phyloP scores from a whole-genome alignment of 2,888 invertebrate genomes.

The Myopa tessellatipennis region DNA sequence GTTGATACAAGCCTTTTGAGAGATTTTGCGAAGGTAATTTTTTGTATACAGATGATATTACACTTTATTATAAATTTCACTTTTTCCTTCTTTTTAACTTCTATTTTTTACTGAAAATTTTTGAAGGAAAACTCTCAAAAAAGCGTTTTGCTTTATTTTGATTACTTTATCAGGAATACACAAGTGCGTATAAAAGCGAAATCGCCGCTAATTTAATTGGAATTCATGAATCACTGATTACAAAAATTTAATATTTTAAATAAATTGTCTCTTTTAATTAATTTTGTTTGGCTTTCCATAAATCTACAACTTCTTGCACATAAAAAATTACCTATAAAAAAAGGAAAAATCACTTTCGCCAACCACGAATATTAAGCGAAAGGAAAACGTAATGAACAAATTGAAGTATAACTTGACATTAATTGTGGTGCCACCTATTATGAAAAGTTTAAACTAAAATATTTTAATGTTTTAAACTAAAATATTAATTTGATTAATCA shows the following conservation, averaged over 20 bases:
- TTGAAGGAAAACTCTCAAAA: constrained; percentile 29
- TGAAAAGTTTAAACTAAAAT: no score
- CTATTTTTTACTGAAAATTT: constrained; percentile 34
- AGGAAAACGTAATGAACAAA: constrained; percentile 5
- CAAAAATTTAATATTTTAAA: not conserved
- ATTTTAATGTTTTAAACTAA: no score
- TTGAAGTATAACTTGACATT: no score
- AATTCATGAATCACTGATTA: not conserved
- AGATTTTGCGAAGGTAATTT: not conserved
- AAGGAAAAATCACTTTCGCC: constrained; percentile 55
- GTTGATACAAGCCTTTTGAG: constrained; percentile 7
- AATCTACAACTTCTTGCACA: constrained; percentile 6
- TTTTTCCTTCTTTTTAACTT: constrained; percentile 27
- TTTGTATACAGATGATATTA: constrained; percentile 21
- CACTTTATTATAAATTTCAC: constrained; percentile 25
- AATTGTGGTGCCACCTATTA: no score
- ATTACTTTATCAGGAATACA: constrained; percentile 5
- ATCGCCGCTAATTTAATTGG: not conserved
- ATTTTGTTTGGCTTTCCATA: not conserved
- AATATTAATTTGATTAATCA: no score
- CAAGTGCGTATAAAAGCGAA: not conserved
- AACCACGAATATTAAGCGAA: constrained; percentile 39
- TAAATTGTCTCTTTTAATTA: not conserved
- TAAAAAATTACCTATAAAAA: constrained; percentile 22
- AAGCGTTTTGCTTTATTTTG: constrained; percentile 22